Conservation (phyloP, 2,888 invertebrate species). For the Tubulanus polymorphus region DNA sequence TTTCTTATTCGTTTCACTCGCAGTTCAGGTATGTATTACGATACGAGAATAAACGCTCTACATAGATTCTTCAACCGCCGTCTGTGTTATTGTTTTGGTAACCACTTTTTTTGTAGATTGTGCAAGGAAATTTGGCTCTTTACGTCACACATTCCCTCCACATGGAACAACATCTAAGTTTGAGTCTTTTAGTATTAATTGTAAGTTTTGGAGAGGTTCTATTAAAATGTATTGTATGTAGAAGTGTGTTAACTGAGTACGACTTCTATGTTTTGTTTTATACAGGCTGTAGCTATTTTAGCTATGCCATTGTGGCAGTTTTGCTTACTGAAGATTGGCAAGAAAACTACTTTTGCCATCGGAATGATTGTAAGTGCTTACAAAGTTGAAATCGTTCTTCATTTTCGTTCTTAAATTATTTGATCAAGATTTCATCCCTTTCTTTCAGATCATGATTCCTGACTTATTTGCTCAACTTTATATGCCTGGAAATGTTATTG, state of each 20-base stretch:
- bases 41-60: neutral
- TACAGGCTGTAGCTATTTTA: constrained; percentile 33
- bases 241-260: neutral
- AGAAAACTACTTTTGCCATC: constrained; percentile 37
- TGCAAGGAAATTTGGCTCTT: constrained; percentile 42
- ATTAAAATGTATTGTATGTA: neutral
- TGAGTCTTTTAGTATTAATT: constrained; percentile 33
- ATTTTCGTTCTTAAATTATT: neutral
- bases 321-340: constrained; percentile 31
- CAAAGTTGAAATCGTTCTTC: neutral
- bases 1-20: constrained; percentile 39
- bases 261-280: constrained; percentile 7
- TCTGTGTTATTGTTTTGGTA: neutral
- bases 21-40: constrained; percentile 30
- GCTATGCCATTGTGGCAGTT: constrained; percentile 41
- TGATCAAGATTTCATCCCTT: neutral
- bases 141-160: constrained; percentile 37
- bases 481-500: constrained; percentile 22
- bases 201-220: constrained; percentile 21
- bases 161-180: constrained; percentile 31
- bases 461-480: constrained; percentile 28
- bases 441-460: constrained; percentile 34
- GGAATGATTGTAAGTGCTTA: constrained; percentile 36
- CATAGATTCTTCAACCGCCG: neutral
- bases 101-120: constrained; percentile 35